Conservation (phyloP, 2,113 vertebrate genomes). For the Heptranchias perlo region DNA sequence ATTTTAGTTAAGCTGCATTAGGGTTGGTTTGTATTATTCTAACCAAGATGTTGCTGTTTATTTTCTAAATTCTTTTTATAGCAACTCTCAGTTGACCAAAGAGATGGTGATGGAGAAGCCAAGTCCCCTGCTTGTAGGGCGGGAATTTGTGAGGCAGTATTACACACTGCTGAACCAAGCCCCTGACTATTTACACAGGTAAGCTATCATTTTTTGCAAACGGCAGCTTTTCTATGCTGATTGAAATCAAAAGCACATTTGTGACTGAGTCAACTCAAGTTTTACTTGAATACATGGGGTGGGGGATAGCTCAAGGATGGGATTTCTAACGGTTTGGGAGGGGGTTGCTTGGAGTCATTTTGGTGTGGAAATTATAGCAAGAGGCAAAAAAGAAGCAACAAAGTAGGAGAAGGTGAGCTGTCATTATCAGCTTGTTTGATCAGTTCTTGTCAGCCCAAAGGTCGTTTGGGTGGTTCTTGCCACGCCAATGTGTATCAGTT, state of each 20-base stretch:
- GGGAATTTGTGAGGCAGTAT: slow-evolving; percentile 99
- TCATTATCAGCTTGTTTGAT: not conserved
- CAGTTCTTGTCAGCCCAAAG: not conserved
- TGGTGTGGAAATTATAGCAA: not conserved
- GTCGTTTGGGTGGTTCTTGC: not conserved
- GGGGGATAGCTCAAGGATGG: too few relatives aligned
- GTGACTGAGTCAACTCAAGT: not conserved
- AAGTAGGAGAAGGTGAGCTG: not conserved
- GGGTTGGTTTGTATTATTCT: not conserved
- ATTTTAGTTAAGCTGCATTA: not conserved
- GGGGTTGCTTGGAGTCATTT: not conserved
- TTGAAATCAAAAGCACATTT: not conserved
- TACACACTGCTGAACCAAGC: slow-evolving; percentile 96
- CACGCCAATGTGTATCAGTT: not conserved
- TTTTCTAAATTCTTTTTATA: not conserved
- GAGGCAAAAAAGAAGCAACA: not conserved
- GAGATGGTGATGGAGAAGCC: slow-evolving; percentile 99
- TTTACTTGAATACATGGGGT: too few relatives aligned
- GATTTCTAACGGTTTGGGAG: too few relatives aligned
- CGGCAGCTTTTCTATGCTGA: not conserved
- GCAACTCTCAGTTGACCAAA: slow-evolving; percentile 85
- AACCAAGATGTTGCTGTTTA: not conserved
- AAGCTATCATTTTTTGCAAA: not conserved
- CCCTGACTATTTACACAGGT: slow-evolving; percentile 96
- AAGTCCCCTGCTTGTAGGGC: slow-evolving; percentile 99